Conservation (phyloP, 2,888 invertebrate genomes). For the Pseudococcus viburni region DNA sequence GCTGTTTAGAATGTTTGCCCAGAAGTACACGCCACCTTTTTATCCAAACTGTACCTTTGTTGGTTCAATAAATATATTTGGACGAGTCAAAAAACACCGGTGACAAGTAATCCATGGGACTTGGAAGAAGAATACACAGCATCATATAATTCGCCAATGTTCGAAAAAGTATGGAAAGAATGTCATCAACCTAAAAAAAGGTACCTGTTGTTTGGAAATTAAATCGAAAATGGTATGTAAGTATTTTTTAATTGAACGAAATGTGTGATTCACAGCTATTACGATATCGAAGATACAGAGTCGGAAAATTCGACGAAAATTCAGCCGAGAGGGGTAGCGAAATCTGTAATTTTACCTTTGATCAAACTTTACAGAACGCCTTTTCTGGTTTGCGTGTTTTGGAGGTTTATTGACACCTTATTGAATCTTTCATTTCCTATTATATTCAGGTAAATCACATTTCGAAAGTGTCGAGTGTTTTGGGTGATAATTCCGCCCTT, state of each 20-base stretch:
- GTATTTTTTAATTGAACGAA: no score
- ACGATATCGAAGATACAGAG: neutral
- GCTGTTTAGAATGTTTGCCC: neutral
- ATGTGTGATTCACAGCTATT: neutral
- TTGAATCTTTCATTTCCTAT: constrained; percentile 24
- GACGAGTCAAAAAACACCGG: neutral
- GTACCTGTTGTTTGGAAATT: neutral
- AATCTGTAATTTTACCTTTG: neutral
- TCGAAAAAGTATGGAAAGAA: neutral
- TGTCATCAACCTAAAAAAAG: constrained; percentile 32
- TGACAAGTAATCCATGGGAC: neutral
- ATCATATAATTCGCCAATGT: neutral
- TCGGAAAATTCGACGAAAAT: neutral
- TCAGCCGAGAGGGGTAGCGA: neutral
- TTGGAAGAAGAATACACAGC: neutral
- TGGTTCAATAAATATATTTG: constrained; percentile 27
- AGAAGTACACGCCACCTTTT: neutral
- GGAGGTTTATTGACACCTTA: constrained; percentile 23
- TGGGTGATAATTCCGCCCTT: no score
- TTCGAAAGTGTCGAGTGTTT: no score
- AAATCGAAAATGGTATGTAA: neutral
- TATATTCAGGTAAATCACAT: constrained; percentile 9
- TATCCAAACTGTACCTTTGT: constrained; percentile 3
- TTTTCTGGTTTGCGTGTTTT: neutral
- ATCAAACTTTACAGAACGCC: neutral